Base-by-base conservation (phyloP, 2,113 vertebrate genomes). In the Psittacula cyanocephala region DNA sequence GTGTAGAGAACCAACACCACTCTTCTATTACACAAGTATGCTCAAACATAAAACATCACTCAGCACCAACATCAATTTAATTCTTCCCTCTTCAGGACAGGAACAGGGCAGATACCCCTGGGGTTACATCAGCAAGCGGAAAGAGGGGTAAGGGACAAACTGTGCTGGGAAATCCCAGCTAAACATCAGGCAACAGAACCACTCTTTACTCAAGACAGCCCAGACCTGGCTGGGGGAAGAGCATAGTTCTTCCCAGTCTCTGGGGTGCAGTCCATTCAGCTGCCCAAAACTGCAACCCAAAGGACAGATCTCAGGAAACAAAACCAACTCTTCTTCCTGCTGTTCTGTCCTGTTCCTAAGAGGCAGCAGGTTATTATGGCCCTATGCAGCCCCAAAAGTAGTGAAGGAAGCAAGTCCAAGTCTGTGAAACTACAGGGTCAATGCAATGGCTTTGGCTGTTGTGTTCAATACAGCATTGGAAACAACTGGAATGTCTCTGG, bases 401-500 rank as follows among this genome's bases (percentile, higher is more conserved):
- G 83, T 76, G 92, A 96, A 80, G 63, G 72, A 95, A 94, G 78
- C 78, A 77, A 96, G 93, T 97, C 89, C 87, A 62, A 78, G 77
- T 97, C 97, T 98, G 81, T 95, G 97, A 70, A 97, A 92, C 96
- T 98, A 98, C 84, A 98, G 76, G 81, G 97, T 94, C 91, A 98
- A 74, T 5, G 88, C 97, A 35, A 97, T 72, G 11, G 91, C 97
- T 97, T 97, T 98, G 93, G 95, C 55, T 17, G 99, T 99, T 95
- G 97, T 85, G 55, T 99, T 99, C 64, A 98, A 3, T 67, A 98
- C 46, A 65, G 89, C 75, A 41, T 69, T 93, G 5, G 97, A 96
- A 92, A 98, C 89, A 13, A 97, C 94, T 3, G 99, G 98, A 87
- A 99, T 97, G 67, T 99, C 99, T 97, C 99, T 98, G 92, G 98